Evolutionary conservation across 2,113 vertebrate species (phyloP).

Genomic region (Capricornis sumatraensis): DNA sequence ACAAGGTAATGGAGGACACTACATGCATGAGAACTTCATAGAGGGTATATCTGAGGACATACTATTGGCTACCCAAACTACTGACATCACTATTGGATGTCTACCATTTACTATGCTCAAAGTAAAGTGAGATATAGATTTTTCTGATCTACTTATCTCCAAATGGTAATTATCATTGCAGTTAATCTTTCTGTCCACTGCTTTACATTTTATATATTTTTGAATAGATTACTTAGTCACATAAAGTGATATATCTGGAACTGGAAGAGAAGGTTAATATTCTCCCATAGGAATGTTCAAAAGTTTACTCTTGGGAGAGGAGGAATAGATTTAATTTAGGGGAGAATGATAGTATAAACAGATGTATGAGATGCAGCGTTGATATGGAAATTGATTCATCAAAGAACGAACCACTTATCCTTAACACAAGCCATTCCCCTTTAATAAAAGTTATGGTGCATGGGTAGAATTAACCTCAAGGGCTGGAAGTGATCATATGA

Average conservation of each 20-base stretch:
- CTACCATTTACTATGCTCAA: background rate
- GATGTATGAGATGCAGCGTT: background rate
- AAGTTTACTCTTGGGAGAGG: background rate
- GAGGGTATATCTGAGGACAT: background rate
- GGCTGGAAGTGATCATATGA: background rate
- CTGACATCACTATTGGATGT: background rate
- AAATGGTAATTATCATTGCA: background rate
- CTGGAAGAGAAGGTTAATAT: background rate
- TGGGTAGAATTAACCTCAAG: background rate
- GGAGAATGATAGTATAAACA: background rate
- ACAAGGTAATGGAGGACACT: background rate
- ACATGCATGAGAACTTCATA: background rate
- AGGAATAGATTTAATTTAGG: background rate
- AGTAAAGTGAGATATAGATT: background rate
- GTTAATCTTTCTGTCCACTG: background rate
- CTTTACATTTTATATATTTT: background rate
- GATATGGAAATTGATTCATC: background rate
- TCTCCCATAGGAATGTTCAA: background rate
- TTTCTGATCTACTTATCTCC: background rate
- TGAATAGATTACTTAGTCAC: background rate
- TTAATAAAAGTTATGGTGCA: background rate
- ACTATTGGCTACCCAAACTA: background rate
- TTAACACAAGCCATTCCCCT: background rate
- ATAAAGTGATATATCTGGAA: background rate
- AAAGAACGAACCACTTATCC: background rate